These are phyloP conservation scores for Tenthredo livida DNA, from an alignment of 2,888 invertebrate genomes.

Conservation along the genomic window DNA sequence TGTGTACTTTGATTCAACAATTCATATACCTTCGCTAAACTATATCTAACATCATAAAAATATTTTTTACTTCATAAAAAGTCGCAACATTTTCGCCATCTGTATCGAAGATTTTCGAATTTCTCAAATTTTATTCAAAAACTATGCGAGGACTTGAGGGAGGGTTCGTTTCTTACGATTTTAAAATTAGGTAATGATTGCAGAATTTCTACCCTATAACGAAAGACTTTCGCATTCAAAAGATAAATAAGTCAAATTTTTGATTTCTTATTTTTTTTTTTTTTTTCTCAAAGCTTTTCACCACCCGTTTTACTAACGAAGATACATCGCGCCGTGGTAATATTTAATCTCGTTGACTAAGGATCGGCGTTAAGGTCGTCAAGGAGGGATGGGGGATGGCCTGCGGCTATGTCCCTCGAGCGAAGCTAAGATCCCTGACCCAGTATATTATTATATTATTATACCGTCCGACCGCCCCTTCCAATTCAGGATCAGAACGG, in stretches of 20 bases:
- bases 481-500: constrained; percentile 46
- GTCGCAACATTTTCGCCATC: neutral
- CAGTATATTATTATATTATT: constrained; percentile 53
- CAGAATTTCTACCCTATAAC: neutral
- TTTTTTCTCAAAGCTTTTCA: neutral
- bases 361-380: constrained; percentile 44
- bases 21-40: neutral
- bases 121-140: neutral
- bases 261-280: neutral
- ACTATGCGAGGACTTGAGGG: neutral
- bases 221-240: neutral
- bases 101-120: neutral
- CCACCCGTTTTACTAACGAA: neutral
- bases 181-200: neutral
- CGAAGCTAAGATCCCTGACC: constrained; percentile 52
- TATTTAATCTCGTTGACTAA: constrained; percentile 34
- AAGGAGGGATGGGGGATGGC: constrained; percentile 52
- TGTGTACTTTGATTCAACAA: neutral
- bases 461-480: constrained; percentile 42
- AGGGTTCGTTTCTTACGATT: neutral
- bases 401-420: constrained; percentile 52
- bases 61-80: too few relatives aligned
- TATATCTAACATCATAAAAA: neutral
- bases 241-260: neutral
- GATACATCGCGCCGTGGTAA: constrained; percentile 3